Base-by-base conservation (phyloP, 35 echinoderm and acorn worm genomes). In the Heliocidaris tuberculata region DNA sequence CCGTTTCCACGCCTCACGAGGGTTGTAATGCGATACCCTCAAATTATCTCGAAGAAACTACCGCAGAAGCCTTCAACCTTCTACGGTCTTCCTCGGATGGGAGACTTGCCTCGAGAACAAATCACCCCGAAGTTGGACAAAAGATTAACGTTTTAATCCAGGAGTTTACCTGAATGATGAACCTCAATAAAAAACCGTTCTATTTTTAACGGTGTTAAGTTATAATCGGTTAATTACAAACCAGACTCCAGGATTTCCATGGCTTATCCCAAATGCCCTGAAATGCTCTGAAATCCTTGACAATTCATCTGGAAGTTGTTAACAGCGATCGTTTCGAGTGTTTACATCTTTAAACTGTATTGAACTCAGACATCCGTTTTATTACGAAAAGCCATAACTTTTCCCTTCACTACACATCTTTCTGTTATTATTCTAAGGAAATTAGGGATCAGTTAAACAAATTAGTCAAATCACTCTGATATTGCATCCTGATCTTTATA, bases 1-100 rank as follows among this genome's bases (percentile, higher is more conserved):
- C 87, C 87, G 65, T 89, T 89, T 89, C 31, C 87, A 89, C 87
- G 35, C 87, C 87, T 47, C 87, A 31, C 35, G 87, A 89, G 87
- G 87, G 87, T n/a, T 42, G 87, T 89, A 89, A 89, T 15, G 32
- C 87, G 30, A 89, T 89, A 86, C 87, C 87, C 31, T 24, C 47
- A 78, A 78, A 78, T 78, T 78, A 78, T 78, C 65, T 78, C 65
- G 19, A 78, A 78, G 15, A 56, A 21, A 78, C 65, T 78, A 19
- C 27, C 27, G 65, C 6, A 78, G 65, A 78, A 17, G 21, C 19
- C 27, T 78, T 78, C 27, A 78, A 78, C 65, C 65, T 78, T 78
- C 65, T 78, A n/a, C 65, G 65, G 7, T 7, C 65, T 78, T 19
- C 65, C 65, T 78, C 65, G 65, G 65, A 78, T n/a, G 65, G 65